Percentiles rank a stretch among this genome's conserved stretches.
Conservation (phyloP, 2,888 invertebrate species). For the Galerucella calmariensis region DNA sequence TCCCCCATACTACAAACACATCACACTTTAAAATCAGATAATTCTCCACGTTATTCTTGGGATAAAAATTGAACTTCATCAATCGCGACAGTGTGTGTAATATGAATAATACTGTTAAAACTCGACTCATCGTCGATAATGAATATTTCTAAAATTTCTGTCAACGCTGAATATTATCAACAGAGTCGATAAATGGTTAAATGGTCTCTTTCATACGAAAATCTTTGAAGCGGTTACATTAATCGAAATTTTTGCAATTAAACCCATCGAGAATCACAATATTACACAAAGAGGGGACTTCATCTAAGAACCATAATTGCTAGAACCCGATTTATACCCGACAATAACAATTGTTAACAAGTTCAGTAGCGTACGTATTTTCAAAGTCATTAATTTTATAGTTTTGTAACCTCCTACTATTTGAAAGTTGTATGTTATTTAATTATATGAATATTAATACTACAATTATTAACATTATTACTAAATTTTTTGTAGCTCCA, state of each 20-base stretch:
- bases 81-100: background rate
- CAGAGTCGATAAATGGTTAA: constrained; percentile 11
- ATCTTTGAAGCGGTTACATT: background rate
- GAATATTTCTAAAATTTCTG: constrained; percentile 24
- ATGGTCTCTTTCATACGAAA: constrained; percentile 24
- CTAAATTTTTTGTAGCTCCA: too few species aligned
- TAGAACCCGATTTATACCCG: background rate
- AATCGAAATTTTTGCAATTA: constrained; percentile 13
- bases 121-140: constrained; percentile 28
- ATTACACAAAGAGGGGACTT: constrained; percentile 12
- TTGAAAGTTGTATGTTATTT: too few species aligned
- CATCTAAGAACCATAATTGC: constrained; percentile 13
- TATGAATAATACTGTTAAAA: constrained; percentile 16
- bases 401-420: too few species aligned
- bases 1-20: background rate
- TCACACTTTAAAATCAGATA: background rate
- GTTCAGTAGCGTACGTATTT: constrained; percentile 4
- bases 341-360: constrained; percentile 7
- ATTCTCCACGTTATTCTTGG: background rate
- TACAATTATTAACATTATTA: too few species aligned
- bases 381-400: background rate
- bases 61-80: background rate
- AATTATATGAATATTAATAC: too few species aligned
- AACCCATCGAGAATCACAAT: constrained; percentile 6
- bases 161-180: constrained; percentile 22